Evolutionary conservation across 2,113 vertebrate species (phyloP).

Genomic region (Odontesthes bonariensis): DNA sequence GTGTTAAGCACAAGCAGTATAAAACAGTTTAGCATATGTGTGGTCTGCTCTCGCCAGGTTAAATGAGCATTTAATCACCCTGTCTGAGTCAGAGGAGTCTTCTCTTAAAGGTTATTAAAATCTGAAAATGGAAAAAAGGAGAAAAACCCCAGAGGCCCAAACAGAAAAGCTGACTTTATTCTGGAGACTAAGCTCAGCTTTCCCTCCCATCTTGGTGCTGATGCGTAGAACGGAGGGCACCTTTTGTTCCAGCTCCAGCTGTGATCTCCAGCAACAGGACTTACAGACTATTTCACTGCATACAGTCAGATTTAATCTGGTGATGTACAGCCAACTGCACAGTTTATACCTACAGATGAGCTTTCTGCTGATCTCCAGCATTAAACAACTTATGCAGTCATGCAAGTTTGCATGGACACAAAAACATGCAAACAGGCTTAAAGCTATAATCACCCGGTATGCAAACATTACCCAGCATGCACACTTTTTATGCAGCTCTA

Average conservation of each 20-base stretch:
- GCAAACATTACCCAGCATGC: too few relatives aligned
- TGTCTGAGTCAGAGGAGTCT: too few relatives aligned
- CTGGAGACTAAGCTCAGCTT: not conserved
- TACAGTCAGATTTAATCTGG: not conserved
- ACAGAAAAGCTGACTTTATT: not conserved
- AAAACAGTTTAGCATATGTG: too few relatives aligned
- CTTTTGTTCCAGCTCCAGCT: slow-evolving; percentile 10
- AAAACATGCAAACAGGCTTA: not conserved
- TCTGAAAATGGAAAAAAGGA: not conserved
- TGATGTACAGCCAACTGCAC: too few relatives aligned
- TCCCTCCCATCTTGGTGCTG: not conserved
- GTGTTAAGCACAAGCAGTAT: too few relatives aligned
- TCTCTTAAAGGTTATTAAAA: too few relatives aligned
- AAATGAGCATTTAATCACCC: too few relatives aligned
- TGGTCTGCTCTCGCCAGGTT: too few relatives aligned
- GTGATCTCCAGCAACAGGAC: slow-evolving; percentile 7
- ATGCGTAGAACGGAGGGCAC: slow-evolving; percentile 37
- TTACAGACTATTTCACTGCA: slow-evolving; percentile 29
- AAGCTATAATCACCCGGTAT: too few relatives aligned
- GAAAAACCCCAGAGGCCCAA: not conserved
- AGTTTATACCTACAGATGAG: slow-evolving; percentile 22
- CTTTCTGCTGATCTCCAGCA: slow-evolving; percentile 31
- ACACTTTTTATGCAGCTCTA: too few relatives aligned
- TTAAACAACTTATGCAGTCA: slow-evolving; percentile 10
- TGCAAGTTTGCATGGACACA: not conserved